phyloP scores from a whole-genome alignment of 64 coral and sea anemone species.

The Platygyra sinensis region DNA sequence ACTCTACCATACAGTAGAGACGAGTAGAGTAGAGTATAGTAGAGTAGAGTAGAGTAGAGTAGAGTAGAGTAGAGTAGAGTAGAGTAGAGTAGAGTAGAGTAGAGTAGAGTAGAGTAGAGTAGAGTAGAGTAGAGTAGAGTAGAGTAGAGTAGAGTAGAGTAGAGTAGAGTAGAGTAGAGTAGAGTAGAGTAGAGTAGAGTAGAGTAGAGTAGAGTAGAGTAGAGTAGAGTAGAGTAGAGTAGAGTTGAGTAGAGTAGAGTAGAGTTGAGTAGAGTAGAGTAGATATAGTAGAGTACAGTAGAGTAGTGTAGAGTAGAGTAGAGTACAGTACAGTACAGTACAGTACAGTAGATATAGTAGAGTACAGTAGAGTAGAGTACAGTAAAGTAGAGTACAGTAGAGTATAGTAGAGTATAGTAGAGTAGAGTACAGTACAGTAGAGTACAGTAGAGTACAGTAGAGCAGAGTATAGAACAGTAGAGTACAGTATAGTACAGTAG shows the following conservation, averaged over 20 bases:
- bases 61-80: neutral
- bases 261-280: conserved; percentile 14
- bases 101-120: conserved; percentile 1
- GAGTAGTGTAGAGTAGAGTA: neutral
- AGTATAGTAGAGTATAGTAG: too few relatives aligned
- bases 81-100: neutral
- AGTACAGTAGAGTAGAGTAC: too few relatives aligned
- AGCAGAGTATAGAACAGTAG: too few relatives aligned
- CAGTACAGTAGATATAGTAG: conserved; percentile 24
- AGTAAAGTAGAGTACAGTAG: too few relatives aligned
- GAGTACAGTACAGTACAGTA: conserved; percentile 11
- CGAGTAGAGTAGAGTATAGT: too few relatives aligned
- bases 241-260: conserved; percentile 13
- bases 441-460: too few relatives aligned
- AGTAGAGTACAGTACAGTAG: too few relatives aligned
- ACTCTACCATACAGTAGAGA: too few relatives aligned
- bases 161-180: conserved; percentile 1
- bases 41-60: neutral
- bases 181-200: conserved; percentile 1
- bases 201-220: neutral
- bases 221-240: neutral
- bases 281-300: neutral
- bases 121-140: neutral
- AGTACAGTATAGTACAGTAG: too few relatives aligned
- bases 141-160: conserved; percentile 1